phyloP scores from a whole-genome alignment of 2,888 invertebrate species.

The Fragum sueziense region DNA sequence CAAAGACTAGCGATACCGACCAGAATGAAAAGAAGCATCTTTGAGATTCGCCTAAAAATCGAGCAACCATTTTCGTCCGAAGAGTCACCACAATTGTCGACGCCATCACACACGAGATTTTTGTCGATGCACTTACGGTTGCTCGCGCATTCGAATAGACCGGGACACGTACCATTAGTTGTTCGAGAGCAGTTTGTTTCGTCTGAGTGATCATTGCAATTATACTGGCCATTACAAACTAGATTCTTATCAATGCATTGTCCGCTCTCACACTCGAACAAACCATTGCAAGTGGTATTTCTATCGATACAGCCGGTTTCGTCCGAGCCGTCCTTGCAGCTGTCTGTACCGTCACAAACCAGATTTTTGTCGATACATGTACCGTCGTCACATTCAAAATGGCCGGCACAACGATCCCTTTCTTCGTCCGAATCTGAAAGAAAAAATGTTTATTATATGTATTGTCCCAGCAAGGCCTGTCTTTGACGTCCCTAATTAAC shows the following conservation, averaged over 20 bases:
- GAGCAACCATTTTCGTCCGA: constrained; percentile 38
- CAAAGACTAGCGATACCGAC: constrained; percentile 20
- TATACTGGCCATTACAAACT: constrained; percentile 33
- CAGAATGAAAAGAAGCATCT: constrained; percentile 24
- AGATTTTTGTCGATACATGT: constrained; percentile 51
- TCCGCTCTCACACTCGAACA: constrained; percentile 37
- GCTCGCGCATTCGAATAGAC: constrained; percentile 29
- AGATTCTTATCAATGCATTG: constrained; percentile 49
- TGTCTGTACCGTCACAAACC: constrained; percentile 39
- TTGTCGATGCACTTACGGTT: constrained; percentile 40
- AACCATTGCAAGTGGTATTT: constrained; percentile 5
- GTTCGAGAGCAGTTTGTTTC: constrained; percentile 30
- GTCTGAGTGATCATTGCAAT: constrained; percentile 44
- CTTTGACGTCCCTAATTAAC: too few species aligned
- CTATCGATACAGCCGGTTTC: constrained; percentile 24
- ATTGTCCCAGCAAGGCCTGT: too few species aligned
- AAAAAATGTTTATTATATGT: too few species aligned
- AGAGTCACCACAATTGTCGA: constrained; percentile 25
- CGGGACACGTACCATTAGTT: constrained; percentile 19
- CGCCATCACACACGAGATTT: constrained; percentile 41
- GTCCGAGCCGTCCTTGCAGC: constrained; percentile 43
- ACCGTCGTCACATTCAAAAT: constrained; percentile 40
- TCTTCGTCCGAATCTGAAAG: constrained; percentile 15
- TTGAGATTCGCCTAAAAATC: neutral
- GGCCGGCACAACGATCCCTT: constrained; percentile 29